Evolutionary conservation across 1,140 invertebrate species (phyloP).

Genomic region (Drosophila bifasciata): DNA sequence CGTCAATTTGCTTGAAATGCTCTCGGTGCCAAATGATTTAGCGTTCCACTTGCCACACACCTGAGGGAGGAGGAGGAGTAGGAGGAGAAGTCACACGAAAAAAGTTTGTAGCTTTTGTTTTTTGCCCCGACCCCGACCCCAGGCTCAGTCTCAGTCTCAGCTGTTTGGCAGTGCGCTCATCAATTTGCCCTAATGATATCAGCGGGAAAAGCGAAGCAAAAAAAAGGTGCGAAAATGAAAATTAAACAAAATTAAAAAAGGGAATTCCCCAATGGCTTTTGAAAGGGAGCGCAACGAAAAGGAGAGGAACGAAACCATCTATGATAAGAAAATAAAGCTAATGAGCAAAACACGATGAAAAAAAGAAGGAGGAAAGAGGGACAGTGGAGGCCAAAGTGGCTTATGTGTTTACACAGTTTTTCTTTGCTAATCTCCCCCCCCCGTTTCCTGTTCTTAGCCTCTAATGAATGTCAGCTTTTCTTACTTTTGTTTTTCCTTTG

Average conservation of each 20-base stretch:
- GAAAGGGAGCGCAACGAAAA: conserved; percentile 9
- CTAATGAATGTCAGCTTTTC: conserved; percentile 52
- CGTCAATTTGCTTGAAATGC: conserved; percentile 81
- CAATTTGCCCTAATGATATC: conserved; percentile 80
- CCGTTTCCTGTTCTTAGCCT: conserved; percentile 37
- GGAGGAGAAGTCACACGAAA: conserved; percentile 6
- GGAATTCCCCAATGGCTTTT: conserved; percentile 44
- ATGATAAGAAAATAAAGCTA: conserved; percentile 58
- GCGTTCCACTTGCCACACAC: conserved; percentile 53
- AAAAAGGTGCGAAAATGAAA: conserved; percentile 79
- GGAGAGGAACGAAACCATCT: conserved; percentile 19
- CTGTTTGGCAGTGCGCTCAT: conserved; percentile 72
- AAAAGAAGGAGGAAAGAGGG: conserved; percentile 5
- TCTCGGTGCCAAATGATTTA: conserved; percentile 79
- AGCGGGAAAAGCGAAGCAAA: conserved; percentile 29
- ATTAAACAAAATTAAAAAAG: conserved; percentile 80
- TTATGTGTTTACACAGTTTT: conserved; percentile 56
- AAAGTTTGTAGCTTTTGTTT: conserved; percentile 72
- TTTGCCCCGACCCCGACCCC: conserved; percentile 29
- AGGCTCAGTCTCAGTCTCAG: conserved; percentile 43
- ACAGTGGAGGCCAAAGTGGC: conserved; percentile 48
- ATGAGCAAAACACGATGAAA: conserved; percentile 39
- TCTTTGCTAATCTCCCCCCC: conserved; percentile 8
- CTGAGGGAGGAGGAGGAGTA: conserved; percentile 25
- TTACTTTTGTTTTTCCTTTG: conserved; percentile 10